A percentile compares a stretch with the other conserved stretches of the same genome.
Conservation (phyloP, 92 coral and sea anemone species). For the Palythoa caribaeorum region DNA sequence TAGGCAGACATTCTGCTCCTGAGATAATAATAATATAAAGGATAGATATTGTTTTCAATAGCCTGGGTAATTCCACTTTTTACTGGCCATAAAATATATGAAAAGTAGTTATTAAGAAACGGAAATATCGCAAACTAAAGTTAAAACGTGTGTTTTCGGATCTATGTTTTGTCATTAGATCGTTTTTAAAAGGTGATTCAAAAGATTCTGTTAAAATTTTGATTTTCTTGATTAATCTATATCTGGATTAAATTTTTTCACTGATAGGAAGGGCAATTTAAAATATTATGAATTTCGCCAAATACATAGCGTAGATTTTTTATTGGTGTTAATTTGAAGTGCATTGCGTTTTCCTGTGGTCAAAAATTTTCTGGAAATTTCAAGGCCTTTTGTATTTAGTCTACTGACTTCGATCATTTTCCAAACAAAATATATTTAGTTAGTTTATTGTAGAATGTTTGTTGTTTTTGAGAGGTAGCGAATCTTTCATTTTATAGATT, state of each 20-base stretch:
- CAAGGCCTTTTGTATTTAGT: not conserved
- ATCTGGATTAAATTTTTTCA: not conserved
- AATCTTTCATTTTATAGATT: slow-evolving; percentile 3
- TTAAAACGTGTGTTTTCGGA: not conserved
- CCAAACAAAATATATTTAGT: not conserved
- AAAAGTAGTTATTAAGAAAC: not conserved
- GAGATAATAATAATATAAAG: no score
- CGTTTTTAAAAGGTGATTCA: not conserved
- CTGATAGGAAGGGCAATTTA: not conserved
- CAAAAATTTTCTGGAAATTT: no score
- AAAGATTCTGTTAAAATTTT: not conserved
- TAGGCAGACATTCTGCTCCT: no score
- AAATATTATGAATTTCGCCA: not conserved
- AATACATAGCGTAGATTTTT: not conserved
- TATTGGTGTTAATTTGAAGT: not conserved
- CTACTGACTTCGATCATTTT: not conserved
- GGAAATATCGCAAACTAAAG: not conserved
- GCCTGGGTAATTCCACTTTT: no score
- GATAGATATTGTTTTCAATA: no score
- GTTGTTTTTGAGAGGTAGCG: not conserved
- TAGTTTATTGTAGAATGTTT: not conserved
- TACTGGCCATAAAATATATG: not conserved
- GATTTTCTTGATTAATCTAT: not conserved
- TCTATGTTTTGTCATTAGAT: not conserved
- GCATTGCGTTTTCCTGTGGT: no score